Conservation (phyloP, 2,888 invertebrate species). For the Epirrhoe alternata region DNA sequence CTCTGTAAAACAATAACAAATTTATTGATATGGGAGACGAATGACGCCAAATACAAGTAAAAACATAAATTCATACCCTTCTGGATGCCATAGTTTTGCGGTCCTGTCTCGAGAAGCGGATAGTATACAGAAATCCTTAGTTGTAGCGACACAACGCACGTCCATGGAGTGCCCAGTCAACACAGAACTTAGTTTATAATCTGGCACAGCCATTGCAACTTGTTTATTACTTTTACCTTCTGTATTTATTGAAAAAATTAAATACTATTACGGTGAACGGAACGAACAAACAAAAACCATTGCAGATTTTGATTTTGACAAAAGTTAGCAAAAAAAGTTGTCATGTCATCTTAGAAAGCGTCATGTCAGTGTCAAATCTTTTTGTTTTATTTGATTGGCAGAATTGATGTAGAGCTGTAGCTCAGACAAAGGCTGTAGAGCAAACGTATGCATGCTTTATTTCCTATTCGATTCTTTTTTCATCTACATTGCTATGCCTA, state of each 20-base stretch:
- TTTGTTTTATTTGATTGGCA: constrained; percentile 18
- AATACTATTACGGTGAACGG: constrained; percentile 44
- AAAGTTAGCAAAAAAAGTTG: constrained; percentile 57
- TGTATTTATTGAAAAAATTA: constrained; percentile 51
- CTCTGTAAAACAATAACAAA: constrained; percentile 66
- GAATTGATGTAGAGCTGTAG: constrained; percentile 1
- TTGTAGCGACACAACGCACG: constrained; percentile 90
- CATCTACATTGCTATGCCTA: too few relatives aligned
- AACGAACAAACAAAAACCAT: constrained; percentile 22
- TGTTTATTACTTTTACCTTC: constrained; percentile 46
- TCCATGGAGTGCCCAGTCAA: constrained; percentile 93
- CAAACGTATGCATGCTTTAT: too few relatives aligned
- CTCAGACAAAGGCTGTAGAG: too few relatives aligned
- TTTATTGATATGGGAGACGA: not conserved
- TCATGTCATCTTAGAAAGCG: constrained; percentile 62
- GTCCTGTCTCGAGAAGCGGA: constrained; percentile 96
- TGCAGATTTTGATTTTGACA: not conserved
- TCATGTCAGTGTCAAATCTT: constrained; percentile 11
- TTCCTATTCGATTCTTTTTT: too few relatives aligned
- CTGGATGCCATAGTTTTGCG: constrained; percentile 93
- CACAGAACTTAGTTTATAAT: constrained; percentile 92
- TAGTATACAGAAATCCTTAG: constrained; percentile 89
- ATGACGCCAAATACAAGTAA: not conserved
- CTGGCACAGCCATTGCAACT: constrained; percentile 74
- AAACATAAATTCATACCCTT: constrained; percentile 82